phyloP scores from a whole-genome alignment of 2,113 vertebrate species.

The Lucifuga dentata region DNA sequence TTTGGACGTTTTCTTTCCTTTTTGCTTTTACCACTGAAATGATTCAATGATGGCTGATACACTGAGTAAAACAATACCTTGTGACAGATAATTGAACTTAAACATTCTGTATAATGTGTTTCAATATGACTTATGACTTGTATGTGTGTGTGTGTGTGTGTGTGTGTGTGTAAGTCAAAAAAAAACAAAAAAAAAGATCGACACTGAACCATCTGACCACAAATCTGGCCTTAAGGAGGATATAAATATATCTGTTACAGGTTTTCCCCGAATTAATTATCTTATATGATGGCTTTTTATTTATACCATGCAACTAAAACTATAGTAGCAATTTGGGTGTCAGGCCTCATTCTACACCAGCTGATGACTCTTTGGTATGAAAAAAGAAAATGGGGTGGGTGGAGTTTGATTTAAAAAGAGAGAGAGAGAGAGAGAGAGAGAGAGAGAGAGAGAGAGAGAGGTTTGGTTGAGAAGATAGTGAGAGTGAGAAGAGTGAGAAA shows the following conservation, averaged over 20 bases:
- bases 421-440: background rate
- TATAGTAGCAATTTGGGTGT: background rate
- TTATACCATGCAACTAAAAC: conserved; percentile 3
- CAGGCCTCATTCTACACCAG: conserved; percentile 7
- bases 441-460: background rate
- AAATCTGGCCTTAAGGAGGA: background rate
- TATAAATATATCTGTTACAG: background rate
- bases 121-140: background rate
- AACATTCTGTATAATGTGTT: no score
- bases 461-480: background rate
- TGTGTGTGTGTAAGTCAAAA: conserved; percentile 3
- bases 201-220: conserved; percentile 5
- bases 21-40: conserved; percentile 13
- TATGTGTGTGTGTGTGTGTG: conserved; percentile 13
- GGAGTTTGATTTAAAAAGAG: conserved; percentile 1
- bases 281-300: background rate
- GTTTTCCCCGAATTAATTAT: background rate
- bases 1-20: conserved; percentile 36
- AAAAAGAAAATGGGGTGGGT: conserved; percentile 6
- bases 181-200: conserved; percentile 7
- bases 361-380: conserved; percentile 11
- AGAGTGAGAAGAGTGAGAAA: conserved; percentile 5
- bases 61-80: conserved; percentile 10
- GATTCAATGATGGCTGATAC: background rate
- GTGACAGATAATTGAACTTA: conserved; percentile 23